phyloP scores from a whole-genome alignment of 1,140 invertebrate species.

The Sitodiplosis mosellana region DNA sequence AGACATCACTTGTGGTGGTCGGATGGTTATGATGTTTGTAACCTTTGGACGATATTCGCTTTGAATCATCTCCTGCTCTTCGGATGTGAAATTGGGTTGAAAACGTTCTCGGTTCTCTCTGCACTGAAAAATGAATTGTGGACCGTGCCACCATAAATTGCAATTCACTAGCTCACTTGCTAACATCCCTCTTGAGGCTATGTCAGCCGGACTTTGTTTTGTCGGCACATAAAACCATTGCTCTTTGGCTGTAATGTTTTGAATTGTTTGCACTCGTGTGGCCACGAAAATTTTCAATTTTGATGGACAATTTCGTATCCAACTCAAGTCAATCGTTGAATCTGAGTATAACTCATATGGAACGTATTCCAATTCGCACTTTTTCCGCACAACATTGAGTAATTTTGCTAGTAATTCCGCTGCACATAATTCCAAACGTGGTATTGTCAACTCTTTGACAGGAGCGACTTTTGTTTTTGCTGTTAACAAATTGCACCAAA shows the following conservation, averaged over 20 bases:
- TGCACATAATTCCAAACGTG: constrained; percentile 16
- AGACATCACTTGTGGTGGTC: no score
- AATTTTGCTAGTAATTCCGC: constrained; percentile 15
- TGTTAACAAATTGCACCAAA: constrained; percentile 1
- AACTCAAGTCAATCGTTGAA: not conserved
- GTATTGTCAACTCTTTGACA: constrained; percentile 12
- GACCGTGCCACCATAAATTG: not conserved
- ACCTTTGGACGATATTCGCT: no score
- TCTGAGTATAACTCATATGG: not conserved
- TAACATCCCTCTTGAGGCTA: constrained; percentile 3
- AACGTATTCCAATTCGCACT: not conserved
- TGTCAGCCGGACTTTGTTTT: constrained; percentile 14
- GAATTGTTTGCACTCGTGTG: constrained; percentile 13
- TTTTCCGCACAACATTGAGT: constrained; percentile 7
- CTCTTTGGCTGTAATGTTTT: constrained; percentile 7
- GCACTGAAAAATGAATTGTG: not conserved
- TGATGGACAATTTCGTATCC: constrained; percentile 9
- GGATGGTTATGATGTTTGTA: no score
- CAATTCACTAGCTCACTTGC: not conserved
- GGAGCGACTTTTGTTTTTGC: constrained; percentile 17
- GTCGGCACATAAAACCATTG: constrained; percentile 16
- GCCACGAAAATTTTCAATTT: constrained; percentile 11
- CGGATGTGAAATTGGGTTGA: no score
- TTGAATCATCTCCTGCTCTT: no score
- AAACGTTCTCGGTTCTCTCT: no score